A percentile compares a stretch with the other conserved stretches of the same genome.
These are phyloP conservation scores for Athripsodes cinereus DNA, from an alignment of 2,888 invertebrate genomes.

Conservation along the genomic window DNA sequence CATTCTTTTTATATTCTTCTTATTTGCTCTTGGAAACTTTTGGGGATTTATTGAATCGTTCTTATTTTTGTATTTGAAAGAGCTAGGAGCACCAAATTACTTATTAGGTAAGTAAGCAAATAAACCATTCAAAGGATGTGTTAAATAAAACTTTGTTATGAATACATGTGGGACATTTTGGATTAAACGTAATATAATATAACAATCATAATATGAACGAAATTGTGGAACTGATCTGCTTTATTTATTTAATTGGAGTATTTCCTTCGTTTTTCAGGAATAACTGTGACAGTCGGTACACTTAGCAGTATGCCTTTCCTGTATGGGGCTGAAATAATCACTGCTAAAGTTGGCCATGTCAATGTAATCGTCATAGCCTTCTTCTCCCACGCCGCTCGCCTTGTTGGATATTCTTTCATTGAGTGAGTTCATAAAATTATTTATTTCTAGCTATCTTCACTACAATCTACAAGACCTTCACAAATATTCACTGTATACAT, in stretches of 20 bases:
- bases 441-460: too few species aligned
- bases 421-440: slow-evolving; percentile 53
- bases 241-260: too few species aligned
- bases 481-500: too few species aligned
- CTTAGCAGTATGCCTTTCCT: slow-evolving; percentile 79
- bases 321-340: slow-evolving; percentile 77
- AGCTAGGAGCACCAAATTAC: slow-evolving; percentile 77
- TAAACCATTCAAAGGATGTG: too few species aligned
- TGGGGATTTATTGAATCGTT: slow-evolving; percentile 90
- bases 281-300: slow-evolving; percentile 80
- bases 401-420: slow-evolving; percentile 79
- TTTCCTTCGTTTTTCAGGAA: slow-evolving; percentile 46
- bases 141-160: too few species aligned
- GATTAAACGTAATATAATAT: too few species aligned
- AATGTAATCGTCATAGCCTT: slow-evolving; percentile 80
- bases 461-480: too few species aligned
- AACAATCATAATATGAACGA: too few species aligned
- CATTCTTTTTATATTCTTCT: slow-evolving; percentile 71
- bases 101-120: slow-evolving; percentile 68
- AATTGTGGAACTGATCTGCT: too few species aligned
- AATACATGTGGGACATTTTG: too few species aligned
- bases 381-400: slow-evolving; percentile 74
- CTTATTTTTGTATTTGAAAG: slow-evolving; percentile 78
- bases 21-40: slow-evolving; percentile 77
- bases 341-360: slow-evolving; percentile 73